Base-by-base conservation (phyloP, 2,888 invertebrate genomes). In the Catocala fraxini region DNA sequence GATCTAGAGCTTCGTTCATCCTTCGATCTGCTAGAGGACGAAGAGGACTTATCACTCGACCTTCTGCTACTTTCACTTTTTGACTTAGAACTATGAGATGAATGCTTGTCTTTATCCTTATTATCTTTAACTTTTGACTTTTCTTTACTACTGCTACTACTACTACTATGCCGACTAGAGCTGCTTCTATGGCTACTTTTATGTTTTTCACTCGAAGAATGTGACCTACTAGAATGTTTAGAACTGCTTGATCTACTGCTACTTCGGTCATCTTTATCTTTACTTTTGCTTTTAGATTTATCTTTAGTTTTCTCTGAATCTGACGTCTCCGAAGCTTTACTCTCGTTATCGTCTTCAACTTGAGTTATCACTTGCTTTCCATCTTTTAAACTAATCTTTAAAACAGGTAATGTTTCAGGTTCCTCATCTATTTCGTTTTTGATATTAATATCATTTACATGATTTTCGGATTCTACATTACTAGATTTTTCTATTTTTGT, bases 381-480 rank as follows among this genome's bases (percentile, higher is more conserved):
- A 90, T 97, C 97, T 82, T 96, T 96, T 63, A 96, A 92, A 42
- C 96, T 95, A 75, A 97, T 95, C 91, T 97, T 97, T 80, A 91
- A 87, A 63, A 89, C 90, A 54, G 91, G 92, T 68, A 94, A 84
- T 51, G 83, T 79, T 77, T 89, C 92, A 52, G 72, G 60, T 66
- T 89, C 94, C 72, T 79, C 90, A 59, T 81, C 80, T 51, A 55
- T 41, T 61, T 85, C 87, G 71, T 79, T 87, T 80, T 70, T 83
- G 73, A 65, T 62, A 63, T 74, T 70, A 4, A 47, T 13, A 46
- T 77, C 66, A 46, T 6, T 52, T 10, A 33, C 6, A 34, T 51
- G 56, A 35, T 69, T 71, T 33, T 73, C 68, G 9, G 42, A 42
- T 0, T 62, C 54, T 1, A 43, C 41, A 46, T 42, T 51, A 52